phyloP scores from a whole-genome alignment of 2,888 invertebrate genomes.

The Netelia fuscicornis region DNA sequence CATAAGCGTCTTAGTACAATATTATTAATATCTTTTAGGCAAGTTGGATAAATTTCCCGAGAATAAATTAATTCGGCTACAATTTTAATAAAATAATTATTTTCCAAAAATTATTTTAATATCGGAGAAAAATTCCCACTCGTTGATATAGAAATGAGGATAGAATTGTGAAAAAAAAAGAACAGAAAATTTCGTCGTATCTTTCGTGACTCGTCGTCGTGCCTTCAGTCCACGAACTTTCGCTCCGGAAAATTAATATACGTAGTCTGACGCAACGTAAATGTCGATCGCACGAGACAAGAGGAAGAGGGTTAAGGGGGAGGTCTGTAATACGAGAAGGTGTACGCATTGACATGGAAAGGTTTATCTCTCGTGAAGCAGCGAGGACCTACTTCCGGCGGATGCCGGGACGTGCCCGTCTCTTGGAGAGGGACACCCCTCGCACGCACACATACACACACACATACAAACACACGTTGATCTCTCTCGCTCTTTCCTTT shows the following conservation, averaged over 20 bases:
- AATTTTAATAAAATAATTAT: too few species aligned
- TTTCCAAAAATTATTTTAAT: not conserved
- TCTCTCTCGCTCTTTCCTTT: slow-evolving; percentile 13
- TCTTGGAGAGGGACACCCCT: slow-evolving; percentile 34
- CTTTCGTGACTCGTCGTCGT: too few species aligned
- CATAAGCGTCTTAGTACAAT: not conserved
- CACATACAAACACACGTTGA: not conserved
- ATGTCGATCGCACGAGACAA: slow-evolving; percentile 31
- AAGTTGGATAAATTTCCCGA: too few species aligned
- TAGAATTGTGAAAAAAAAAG: not conserved
- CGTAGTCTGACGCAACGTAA: not conserved
- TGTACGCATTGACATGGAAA: slow-evolving; percentile 66
- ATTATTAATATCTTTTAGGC: not conserved
- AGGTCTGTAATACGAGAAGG: slow-evolving; percentile 61
- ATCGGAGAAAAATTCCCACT: not conserved
- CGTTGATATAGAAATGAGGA: not conserved
- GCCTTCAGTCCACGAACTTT: not conserved
- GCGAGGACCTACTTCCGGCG: slow-evolving; percentile 66
- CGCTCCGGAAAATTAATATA: slow-evolving; percentile 1
- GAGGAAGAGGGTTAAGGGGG: slow-evolving; percentile 17
- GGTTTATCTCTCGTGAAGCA: slow-evolving; percentile 64
- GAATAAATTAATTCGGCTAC: too few species aligned
- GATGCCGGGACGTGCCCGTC: slow-evolving; percentile 66
- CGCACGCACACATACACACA: not conserved
- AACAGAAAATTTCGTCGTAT: too few species aligned